Evolutionary conservation across 2,113 vertebrate genomes (phyloP).

Genomic region (Alectura lathami): DNA sequence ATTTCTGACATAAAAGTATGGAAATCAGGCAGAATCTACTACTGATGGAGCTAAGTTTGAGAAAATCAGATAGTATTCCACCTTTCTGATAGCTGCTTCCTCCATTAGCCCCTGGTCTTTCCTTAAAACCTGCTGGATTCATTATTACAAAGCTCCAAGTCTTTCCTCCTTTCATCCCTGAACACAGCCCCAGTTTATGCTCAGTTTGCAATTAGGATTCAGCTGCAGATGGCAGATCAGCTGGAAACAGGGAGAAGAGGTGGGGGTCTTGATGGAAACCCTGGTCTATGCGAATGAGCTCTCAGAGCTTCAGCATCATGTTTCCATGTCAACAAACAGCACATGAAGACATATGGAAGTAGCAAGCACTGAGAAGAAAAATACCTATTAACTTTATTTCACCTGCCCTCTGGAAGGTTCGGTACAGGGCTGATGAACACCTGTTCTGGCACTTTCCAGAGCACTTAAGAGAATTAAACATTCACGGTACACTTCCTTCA

Average conservation of each 20-base stretch:
- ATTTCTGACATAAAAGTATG: not conserved
- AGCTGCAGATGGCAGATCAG: not conserved
- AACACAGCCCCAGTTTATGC: not conserved
- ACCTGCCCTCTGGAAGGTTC: not conserved
- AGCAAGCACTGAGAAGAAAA: not conserved
- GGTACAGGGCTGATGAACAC: not conserved
- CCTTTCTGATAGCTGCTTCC: not conserved
- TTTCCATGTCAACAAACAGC: constrained; percentile 39
- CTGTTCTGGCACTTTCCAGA: not conserved
- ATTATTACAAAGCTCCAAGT: not conserved
- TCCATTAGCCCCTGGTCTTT: not conserved
- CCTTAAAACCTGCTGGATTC: not conserved
- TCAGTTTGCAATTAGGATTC: not conserved
- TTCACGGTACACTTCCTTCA: not conserved
- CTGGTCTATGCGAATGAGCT: not conserved
- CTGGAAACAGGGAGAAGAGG: not conserved
- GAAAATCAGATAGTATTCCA: not conserved
- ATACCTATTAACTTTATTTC: not conserved
- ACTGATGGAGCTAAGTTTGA: not conserved
- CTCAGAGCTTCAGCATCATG: not conserved
- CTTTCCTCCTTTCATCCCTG: not conserved
- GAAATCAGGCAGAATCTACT: not conserved
- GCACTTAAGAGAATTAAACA: not conserved
- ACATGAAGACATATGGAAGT: not conserved
- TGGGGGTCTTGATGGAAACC: not conserved